Evolutionary conservation across 2,113 vertebrate genomes (phyloP).

Genomic region (Oceanites oceanicus): DNA sequence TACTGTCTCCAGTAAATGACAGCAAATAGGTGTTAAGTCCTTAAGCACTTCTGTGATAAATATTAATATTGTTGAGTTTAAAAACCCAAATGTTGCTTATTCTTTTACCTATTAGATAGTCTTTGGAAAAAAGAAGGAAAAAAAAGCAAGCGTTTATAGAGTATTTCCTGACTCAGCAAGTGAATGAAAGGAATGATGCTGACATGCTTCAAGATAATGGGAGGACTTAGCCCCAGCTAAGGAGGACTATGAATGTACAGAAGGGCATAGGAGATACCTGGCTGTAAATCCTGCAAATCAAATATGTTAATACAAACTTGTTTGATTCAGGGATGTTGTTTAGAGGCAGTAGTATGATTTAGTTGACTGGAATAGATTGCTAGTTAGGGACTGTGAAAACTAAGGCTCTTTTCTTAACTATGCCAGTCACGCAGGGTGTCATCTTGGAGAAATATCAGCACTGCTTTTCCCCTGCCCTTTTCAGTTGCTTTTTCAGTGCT

Average conservation of each 20-base stretch:
- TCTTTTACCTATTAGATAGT: neutral
- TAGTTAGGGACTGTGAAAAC: neutral
- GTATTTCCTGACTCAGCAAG: neutral
- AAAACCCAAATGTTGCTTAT: neutral
- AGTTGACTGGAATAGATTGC: neutral
- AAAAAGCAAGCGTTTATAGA: neutral
- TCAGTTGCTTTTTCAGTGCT: neutral
- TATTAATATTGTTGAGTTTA: neutral
- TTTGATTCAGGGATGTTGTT: neutral
- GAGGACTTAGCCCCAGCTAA: neutral
- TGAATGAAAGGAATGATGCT: neutral
- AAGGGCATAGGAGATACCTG: neutral
- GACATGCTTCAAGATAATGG: neutral
- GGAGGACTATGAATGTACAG: neutral
- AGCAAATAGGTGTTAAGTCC: neutral
- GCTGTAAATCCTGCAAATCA: neutral
- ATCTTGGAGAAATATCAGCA: neutral
- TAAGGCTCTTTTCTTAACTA: neutral
- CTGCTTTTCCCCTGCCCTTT: neutral
- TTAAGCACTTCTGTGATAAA: neutral
- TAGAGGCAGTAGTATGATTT: neutral
- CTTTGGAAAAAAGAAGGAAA: neutral
- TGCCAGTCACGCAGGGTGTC: neutral
- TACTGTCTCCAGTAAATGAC: neutral
- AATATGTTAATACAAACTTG: neutral